Percentiles rank a stretch among this genome's conserved stretches.
Conservation (phyloP, 1,140 invertebrate species). For the Holotrichia oblita region DNA sequence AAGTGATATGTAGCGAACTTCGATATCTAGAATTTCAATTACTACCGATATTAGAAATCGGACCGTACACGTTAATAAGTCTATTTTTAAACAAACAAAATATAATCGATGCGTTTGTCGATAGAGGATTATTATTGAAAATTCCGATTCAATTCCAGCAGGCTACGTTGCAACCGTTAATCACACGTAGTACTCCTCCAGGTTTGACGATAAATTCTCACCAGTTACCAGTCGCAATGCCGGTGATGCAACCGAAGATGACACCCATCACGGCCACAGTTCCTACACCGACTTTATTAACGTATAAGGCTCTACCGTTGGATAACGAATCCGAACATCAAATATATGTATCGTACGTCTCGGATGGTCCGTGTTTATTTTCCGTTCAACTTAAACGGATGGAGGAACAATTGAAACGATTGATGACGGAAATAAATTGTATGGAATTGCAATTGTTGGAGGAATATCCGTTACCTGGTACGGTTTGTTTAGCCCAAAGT, state of each 20-base stretch:
- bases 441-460: constrained; percentile 67
- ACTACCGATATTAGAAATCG: constrained; percentile 58
- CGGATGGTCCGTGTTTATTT: constrained; percentile 79
- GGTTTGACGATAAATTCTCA: background rate
- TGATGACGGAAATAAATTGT: constrained; percentile 74
- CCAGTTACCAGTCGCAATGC: background rate
- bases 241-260: background rate
- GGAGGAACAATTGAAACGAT: constrained; percentile 66
- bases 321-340: constrained; percentile 68
- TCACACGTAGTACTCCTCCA: background rate
- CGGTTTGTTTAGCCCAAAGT: constrained; percentile 75
- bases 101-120: constrained; percentile 59
- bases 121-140: constrained; percentile 41
- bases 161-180: constrained; percentile 42
- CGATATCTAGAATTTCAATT: constrained; percentile 64
- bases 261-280: background rate
- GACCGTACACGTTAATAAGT: constrained; percentile 60
- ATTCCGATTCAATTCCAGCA: constrained; percentile 46
- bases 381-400: constrained; percentile 73
- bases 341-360: constrained; percentile 76
- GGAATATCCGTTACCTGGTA: constrained; percentile 73
- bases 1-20: constrained; percentile 58
- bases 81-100: constrained; percentile 62
- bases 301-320: constrained; percentile 68
- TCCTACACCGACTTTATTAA: constrained; percentile 53